Base-by-base conservation (phyloP, 92 coral and sea anemone genomes). In the Parazoanthus darwini region DNA sequence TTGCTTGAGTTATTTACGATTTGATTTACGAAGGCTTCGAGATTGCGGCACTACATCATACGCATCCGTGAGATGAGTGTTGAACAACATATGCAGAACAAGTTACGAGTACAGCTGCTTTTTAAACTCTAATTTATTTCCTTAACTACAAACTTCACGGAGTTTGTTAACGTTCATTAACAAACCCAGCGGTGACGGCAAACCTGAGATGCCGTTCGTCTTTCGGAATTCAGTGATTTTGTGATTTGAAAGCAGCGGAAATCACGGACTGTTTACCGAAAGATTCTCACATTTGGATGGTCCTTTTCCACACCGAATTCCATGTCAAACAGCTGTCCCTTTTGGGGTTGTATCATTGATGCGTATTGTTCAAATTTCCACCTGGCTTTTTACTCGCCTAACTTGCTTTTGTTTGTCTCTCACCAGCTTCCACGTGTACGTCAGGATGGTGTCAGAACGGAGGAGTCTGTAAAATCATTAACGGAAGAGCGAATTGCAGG, bases 351-450 rank as follows among this genome's bases (percentile, higher is more conserved):
- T 84, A 84, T 84, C 87, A 48, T 29, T 71, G 79, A 71, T 84
- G 51, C 71, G 87, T 84, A 84, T 84, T 84, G 87, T 84, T 86
- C 46, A 58, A 46, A 35, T 71, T 78, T 91, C 91, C 91, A 91
- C 89, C 92, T 93, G 91, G 95, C 89, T 89, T 92, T 88, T 86
- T 89, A 74, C 89, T 88, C 89, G 73, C 82, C 88, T 87, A 68
- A 88, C 88, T 92, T 74, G 75, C 86, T 85, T 78, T 56, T 88
- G 89, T 84, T 83, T 91, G 43, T 74, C 77, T 83, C 88, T 88
- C 81, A 77, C 70, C 92, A 95, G 99, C 92, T 83, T 93, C 98
- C 89, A 92, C 93, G 88, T 96, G 99, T 91, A 90, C 94, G 3
- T 8, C 80, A 6, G 94, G 91, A 15, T 87, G 89, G 92, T 96